A percentile compares a stretch with the other conserved stretches of the same genome.
Conservation (phyloP, 2,888 invertebrate species). For the Polymixis lichenea region DNA sequence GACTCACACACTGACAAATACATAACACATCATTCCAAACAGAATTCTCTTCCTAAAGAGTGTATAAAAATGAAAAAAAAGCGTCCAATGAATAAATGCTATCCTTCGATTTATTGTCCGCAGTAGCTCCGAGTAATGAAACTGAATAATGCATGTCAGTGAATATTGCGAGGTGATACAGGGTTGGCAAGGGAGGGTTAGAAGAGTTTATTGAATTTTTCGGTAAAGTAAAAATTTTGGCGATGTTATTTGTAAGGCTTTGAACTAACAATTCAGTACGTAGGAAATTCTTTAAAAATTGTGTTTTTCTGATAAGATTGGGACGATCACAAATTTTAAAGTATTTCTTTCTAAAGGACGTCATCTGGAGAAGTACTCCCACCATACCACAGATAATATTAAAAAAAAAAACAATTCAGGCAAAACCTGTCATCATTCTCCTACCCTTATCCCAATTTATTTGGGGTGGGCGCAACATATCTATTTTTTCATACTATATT, state of each 20-base stretch:
- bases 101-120: slow-evolving; percentile 87
- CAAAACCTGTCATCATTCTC: no score
- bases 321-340: not conserved
- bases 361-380: not conserved
- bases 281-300: no score
- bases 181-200: slow-evolving; percentile 71
- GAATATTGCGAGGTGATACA: slow-evolving; percentile 82
- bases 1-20: not conserved
- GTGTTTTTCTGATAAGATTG: no score
- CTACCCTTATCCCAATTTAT: no score
- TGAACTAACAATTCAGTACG: no score
- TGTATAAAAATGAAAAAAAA: slow-evolving; percentile 62
- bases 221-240: no score
- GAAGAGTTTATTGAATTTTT: slow-evolving; percentile 32
- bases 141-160: slow-evolving; percentile 89
- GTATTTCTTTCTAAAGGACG: not conserved
- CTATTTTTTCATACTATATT: no score
- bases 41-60: slow-evolving; percentile 37
- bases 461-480: no score
- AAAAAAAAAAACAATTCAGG: no score
- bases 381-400: no score
- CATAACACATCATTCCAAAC: slow-evolving; percentile 45
- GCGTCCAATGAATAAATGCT: slow-evolving; percentile 80
- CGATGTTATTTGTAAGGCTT: no score
- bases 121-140: slow-evolving; percentile 88